Conservation (phyloP, 1,140 invertebrate genomes). For the Telenomus remus region DNA sequence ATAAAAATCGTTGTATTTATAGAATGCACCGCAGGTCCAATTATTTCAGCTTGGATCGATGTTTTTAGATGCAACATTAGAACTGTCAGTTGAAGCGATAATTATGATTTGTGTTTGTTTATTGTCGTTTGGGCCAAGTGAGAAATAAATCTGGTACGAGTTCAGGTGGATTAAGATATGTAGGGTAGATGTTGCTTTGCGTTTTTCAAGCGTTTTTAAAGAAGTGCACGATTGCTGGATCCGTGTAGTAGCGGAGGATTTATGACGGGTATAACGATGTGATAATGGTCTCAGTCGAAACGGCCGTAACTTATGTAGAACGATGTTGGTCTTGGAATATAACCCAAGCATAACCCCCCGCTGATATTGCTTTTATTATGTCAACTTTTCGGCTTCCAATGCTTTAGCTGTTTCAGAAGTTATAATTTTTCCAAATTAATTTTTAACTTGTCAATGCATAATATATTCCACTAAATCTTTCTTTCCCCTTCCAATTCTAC, state of each 20-base stretch:
- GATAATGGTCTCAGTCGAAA: constrained; percentile 70
- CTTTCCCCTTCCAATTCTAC: too few relatives aligned
- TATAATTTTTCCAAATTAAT: constrained; percentile 46
- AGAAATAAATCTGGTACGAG: too few relatives aligned
- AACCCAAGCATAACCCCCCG: constrained; percentile 61
- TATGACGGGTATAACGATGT: constrained; percentile 61
- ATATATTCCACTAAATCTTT: too few relatives aligned
- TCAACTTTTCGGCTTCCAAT: constrained; percentile 56
- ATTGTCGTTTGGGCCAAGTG: too few relatives aligned
- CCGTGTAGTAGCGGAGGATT: constrained; percentile 59
- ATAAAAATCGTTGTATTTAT: too few relatives aligned
- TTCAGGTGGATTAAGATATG: too few relatives aligned
- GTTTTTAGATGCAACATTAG: too few relatives aligned
- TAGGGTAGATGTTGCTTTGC: background rate
- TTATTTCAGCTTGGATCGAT: too few relatives aligned
- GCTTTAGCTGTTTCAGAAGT: constrained; percentile 51
- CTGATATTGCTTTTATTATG: constrained; percentile 63
- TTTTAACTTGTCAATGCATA: too few relatives aligned
- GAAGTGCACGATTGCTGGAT: constrained; percentile 49
- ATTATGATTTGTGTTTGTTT: too few relatives aligned
- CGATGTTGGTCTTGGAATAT: constrained; percentile 53
- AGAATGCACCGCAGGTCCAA: too few relatives aligned
- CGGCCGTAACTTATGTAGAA: constrained; percentile 65
- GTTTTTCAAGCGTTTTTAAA: constrained; percentile 47
- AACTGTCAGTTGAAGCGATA: too few relatives aligned